A percentile compares a stretch with the other conserved stretches of the same genome.
Evolutionary conservation across 2,888 invertebrate genomes (phyloP).

Genomic region (Chelonus formosanus): DNA sequence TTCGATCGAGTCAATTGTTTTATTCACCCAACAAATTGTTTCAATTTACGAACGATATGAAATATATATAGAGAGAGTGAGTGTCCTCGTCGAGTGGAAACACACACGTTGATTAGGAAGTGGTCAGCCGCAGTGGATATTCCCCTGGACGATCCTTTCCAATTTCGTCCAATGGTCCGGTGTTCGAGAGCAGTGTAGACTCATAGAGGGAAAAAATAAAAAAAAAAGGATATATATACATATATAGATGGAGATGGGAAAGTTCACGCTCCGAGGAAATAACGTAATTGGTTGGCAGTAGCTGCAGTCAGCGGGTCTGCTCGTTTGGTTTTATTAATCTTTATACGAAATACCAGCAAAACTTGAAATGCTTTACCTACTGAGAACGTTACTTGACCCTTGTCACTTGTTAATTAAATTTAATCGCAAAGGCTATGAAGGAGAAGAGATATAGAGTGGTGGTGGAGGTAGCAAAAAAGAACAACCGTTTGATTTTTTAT

Average conservation of each 20-base stretch:
- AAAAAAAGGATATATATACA: slow-evolving; percentile 14
- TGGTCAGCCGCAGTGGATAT: slow-evolving; percentile 31
- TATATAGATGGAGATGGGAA: slow-evolving; percentile 24
- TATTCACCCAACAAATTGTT: slow-evolving; percentile 16
- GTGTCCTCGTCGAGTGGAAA: slow-evolving; percentile 17
- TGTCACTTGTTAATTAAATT: slow-evolving; percentile 47
- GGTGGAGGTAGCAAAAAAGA: background rate
- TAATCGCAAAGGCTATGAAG: slow-evolving; percentile 38
- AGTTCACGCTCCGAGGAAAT: slow-evolving; percentile 42
- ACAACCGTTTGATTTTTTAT: slow-evolving; percentile 35
- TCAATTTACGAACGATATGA: slow-evolving; percentile 24
- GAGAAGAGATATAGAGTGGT: slow-evolving; percentile 5
- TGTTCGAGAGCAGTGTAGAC: slow-evolving; percentile 14
- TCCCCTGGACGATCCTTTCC: slow-evolving; percentile 36
- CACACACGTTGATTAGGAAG: slow-evolving; percentile 37
- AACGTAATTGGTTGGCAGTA: slow-evolving; percentile 46
- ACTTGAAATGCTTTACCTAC: slow-evolving; percentile 34
- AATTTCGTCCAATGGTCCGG: slow-evolving; percentile 37
- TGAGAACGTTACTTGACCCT: slow-evolving; percentile 36
- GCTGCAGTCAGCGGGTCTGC: slow-evolving; percentile 34
- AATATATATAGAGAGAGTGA: slow-evolving; percentile 21
- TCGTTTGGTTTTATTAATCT: slow-evolving; percentile 50
- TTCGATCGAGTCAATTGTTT: slow-evolving; percentile 23
- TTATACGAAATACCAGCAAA: slow-evolving; percentile 39
- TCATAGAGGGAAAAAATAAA: slow-evolving; percentile 5